These are phyloP conservation scores for Oncopeltus fasciatus DNA, from an alignment of 1,140 invertebrate species.

Conservation along the genomic window DNA sequence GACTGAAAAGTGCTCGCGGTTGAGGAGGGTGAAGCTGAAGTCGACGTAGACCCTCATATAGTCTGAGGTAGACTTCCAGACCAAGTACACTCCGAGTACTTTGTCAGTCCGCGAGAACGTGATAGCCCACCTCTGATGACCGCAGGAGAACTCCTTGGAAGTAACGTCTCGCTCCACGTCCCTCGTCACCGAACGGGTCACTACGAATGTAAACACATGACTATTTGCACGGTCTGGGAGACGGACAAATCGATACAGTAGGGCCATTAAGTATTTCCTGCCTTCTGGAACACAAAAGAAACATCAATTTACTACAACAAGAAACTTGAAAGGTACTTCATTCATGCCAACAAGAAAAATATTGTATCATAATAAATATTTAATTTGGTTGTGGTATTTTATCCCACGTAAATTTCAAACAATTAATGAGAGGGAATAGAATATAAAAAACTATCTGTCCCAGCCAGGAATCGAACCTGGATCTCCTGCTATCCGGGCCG, in stretches of 20 bases:
- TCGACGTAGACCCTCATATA: constrained; percentile 66
- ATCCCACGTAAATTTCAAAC: no score
- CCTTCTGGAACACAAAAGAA: no score
- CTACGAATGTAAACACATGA: constrained; percentile 71
- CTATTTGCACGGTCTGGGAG: constrained; percentile 70
- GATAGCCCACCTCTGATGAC: constrained; percentile 76
- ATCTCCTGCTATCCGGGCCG: no score
- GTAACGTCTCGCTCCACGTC: constrained; percentile 68
- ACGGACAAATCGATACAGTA: constrained; percentile 70
- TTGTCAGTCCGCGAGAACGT: constrained; percentile 66
- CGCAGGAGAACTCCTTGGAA: constrained; percentile 70
- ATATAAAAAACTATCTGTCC: no score
- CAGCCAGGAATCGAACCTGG: no score
- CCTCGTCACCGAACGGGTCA: constrained; percentile 60
- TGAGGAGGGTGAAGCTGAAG: constrained; percentile 70
- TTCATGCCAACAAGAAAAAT: no score
- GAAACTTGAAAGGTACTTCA: no score
- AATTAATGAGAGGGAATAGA: no score
- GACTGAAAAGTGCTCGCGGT: constrained; percentile 70
- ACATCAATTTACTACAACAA: no score
- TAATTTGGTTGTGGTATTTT: no score
- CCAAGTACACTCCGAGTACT: constrained; percentile 65
- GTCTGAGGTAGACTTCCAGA: constrained; percentile 58
- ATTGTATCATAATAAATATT: no score
- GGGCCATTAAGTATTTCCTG: no score